Conservation (phyloP, 1,140 invertebrate species). For the Plectus sambesii region DNA sequence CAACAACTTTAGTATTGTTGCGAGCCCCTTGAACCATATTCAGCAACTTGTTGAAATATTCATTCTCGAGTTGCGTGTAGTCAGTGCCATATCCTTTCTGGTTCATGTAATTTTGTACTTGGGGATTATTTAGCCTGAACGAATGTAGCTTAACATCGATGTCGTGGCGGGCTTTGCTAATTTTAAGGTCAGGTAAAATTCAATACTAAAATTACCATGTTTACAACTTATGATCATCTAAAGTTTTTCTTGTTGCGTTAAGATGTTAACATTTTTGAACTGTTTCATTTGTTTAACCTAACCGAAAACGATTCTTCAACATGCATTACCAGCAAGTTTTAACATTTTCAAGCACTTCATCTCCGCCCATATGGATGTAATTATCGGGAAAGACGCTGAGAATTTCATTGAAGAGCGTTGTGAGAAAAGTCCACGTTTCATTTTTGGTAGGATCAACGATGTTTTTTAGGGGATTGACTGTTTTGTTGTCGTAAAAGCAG, state of each 20-base stretch:
- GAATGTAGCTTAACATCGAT: too few species aligned
- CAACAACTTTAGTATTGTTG: constrained; percentile 44
- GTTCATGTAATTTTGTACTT: constrained; percentile 34
- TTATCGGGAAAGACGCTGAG: constrained; percentile 59
- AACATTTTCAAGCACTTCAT: constrained; percentile 59
- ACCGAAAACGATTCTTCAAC: too few species aligned
- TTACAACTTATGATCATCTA: too few species aligned
- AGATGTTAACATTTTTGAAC: too few species aligned
- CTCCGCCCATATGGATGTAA: constrained; percentile 75
- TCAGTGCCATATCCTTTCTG: constrained; percentile 37
- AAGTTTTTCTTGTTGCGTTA: too few species aligned
- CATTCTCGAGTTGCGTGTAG: constrained; percentile 40
- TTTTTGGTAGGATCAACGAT: constrained; percentile 46
- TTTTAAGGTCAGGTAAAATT: too few species aligned
- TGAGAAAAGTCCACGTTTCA: constrained; percentile 40
- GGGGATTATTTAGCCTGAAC: constrained; percentile 15
- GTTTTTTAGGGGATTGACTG: constrained; percentile 24
- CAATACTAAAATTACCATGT: too few species aligned
- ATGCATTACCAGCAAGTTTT: constrained; percentile 31
- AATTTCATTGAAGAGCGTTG: constrained; percentile 51
- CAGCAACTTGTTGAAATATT: constrained; percentile 44
- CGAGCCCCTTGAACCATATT: constrained; percentile 35
- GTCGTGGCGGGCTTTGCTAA: too few species aligned
- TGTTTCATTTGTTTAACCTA: too few species aligned
- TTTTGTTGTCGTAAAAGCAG: constrained; percentile 51